Evolutionary conservation across 1,140 invertebrate genomes (phyloP), one percentile per base, ranked within the genome.

Genomic region (Babylonia areolata): DNA sequence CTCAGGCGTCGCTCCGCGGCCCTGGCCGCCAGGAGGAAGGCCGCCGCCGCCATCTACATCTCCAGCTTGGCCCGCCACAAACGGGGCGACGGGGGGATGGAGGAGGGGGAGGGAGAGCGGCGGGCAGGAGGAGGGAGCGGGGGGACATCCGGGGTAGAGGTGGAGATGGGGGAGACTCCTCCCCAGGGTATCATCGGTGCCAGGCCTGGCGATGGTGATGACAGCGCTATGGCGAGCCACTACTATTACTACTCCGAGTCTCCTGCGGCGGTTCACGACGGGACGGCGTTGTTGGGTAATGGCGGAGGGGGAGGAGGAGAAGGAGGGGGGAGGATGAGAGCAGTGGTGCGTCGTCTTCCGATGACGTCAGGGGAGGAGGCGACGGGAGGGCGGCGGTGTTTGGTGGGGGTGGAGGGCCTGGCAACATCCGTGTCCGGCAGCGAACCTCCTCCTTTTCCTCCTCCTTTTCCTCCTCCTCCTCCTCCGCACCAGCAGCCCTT

Each of bases 1-100:
- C n/a, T 84, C n/a, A 64, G 40, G 2, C 82, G 82, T 23, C 82
- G 82, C 64, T 84, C 82, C 82, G 46, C 75, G 82, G 42, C 39
- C 39, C 37, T n/a, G 20, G 82, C 82, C n/a, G 82, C 82, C 82
- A 84, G 35, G 69, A 31, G 71, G 54, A 42, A 42, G 20, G 37
- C 82, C n/a, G 37, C 39, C 3, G 28, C 75, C 75, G 78, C 78
- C 1, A 23, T n/a, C 42, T 54, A 54, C 46, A 28, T 80, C 28
- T 28, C 28, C 46, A 35, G 33, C 78, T 6, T 80, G 11, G 78
- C 78, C 9, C 31, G 2, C 35, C 28, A 54, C 42, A 80, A 80
- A 3, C 31, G 78, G 5, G n/a, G 15, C 46, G 46, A 51, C 46
- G 46, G 46, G 9, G 46, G 17, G 9, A 9, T 12, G 23, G 12